phyloP scores from a whole-genome alignment of 2,113 vertebrate species.

The Terrapene triunguis region DNA sequence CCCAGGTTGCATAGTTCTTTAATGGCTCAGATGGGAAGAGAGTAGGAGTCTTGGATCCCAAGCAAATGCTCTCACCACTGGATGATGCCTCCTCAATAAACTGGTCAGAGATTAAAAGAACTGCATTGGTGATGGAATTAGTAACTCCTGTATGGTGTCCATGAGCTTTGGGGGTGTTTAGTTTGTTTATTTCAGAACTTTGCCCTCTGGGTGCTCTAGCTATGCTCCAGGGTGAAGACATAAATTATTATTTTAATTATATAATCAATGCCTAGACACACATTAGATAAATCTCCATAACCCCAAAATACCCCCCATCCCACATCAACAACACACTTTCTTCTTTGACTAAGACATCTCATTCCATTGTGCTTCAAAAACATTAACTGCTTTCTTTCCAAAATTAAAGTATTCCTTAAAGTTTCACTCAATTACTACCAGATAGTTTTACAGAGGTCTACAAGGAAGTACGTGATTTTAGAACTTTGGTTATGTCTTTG shows the following conservation, averaged over 20 bases:
- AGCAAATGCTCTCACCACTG: background rate
- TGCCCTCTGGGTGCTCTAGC: background rate
- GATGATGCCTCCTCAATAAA: background rate
- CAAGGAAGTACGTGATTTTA: background rate
- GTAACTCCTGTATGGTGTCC: background rate
- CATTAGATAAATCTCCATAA: background rate
- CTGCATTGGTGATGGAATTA: background rate
- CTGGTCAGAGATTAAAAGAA: background rate
- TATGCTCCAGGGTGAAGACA: background rate
- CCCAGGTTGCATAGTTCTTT: background rate
- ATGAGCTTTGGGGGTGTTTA: background rate
- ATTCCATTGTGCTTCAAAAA: background rate
- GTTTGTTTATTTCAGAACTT: background rate
- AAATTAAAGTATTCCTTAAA: background rate
- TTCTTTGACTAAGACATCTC: background rate
- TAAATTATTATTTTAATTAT: background rate
- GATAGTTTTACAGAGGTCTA: background rate
- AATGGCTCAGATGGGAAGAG: background rate
- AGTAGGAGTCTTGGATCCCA: background rate
- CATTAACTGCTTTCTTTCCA: background rate
- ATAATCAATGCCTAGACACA: background rate
- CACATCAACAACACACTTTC: background rate
- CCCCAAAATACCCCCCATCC: background rate
- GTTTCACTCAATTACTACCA: background rate
- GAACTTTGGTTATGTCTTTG: background rate